A percentile compares a stretch with the other conserved stretches of the same genome.
Conservation (phyloP, 1,140 invertebrate species). For the Tetramorium parvispinum region DNA sequence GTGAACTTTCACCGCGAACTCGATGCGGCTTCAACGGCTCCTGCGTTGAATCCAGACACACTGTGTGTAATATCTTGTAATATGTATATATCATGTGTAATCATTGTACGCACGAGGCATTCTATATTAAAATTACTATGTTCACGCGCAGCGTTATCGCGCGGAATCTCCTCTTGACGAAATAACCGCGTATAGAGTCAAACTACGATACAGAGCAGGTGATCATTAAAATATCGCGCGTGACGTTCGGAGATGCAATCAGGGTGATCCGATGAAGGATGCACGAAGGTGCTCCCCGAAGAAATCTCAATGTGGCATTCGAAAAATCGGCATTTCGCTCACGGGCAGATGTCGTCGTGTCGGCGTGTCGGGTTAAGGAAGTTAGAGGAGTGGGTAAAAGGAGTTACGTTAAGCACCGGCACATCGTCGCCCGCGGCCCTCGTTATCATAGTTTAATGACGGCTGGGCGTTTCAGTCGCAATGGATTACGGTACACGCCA, state of each 20-base stretch:
- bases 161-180: neutral
- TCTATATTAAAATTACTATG: constrained; percentile 48
- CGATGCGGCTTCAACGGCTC: neutral
- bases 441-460: constrained; percentile 62
- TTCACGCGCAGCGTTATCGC: neutral
- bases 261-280: constrained; percentile 20
- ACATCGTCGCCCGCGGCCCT: constrained; percentile 45
- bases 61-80: constrained; percentile 11
- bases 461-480: constrained; percentile 44
- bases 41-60: neutral
- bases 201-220: constrained; percentile 14
- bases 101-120: constrained; percentile 15
- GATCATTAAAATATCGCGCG: constrained; percentile 36
- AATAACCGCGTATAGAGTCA: neutral
- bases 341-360: constrained; percentile 52
- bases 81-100: constrained; percentile 3
- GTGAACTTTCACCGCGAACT: constrained; percentile 21
- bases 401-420: constrained; percentile 40
- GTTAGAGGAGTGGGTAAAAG: constrained; percentile 45
- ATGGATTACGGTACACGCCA: constrained; percentile 52
- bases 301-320: constrained; percentile 15
- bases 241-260: constrained; percentile 41
- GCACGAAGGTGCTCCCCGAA: neutral
- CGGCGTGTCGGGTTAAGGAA: constrained; percentile 40
- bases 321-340: constrained; percentile 9